Base-by-base conservation (phyloP, 2,888 invertebrate genomes). In the Heliconius ismenius region DNA sequence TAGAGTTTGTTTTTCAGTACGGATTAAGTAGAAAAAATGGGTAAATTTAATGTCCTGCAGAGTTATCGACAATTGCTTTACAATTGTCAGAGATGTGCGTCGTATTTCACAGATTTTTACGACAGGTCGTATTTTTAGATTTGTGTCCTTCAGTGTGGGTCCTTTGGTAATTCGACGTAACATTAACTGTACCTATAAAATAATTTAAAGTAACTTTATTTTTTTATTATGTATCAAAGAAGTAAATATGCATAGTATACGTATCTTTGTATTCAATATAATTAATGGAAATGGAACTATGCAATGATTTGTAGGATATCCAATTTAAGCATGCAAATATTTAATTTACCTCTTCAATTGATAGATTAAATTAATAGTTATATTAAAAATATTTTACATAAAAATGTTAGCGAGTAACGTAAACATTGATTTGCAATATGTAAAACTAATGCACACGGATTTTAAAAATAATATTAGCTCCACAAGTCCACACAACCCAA, bases 51-150 rank as follows among this genome's bases (percentile, higher is more conserved):
- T 85, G 84, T 85, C 84, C 84, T 86, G 86, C 85, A 86, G 88
- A 83, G 87, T 83, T 85, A 85, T 87, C 85, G 84, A 88, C 90
- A 89, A 90, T 90, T 88, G 88, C 84, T 86, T 85, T 83, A 83
- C 86, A 89, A 91, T 90, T 90, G 90, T 88, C 86, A 86, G 83
- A 81, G 84, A 83, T 83, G 81, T 83, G 80, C 81, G 83, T 88
- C 89, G 87, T 91, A 91, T 89, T 88, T 92, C 86, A 90, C 83
- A 82, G 81, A 86, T 86, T 89, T 92, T 92, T 90, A 92, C 88
- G 90, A 88, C 85, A 83, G 77, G 87, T 85, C 90, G 86, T 92
- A 89, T 87, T 87, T 92, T 87, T 83, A 83, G 82, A 81, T 82
- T 85, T 87, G 83, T 84, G 80, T 84, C 82, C 83, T 86, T 78